These are phyloP conservation scores for Pseudopleuronectes americanus DNA, from an alignment of 2,797 vertebrate genomes.

Conservation along the genomic window DNA sequence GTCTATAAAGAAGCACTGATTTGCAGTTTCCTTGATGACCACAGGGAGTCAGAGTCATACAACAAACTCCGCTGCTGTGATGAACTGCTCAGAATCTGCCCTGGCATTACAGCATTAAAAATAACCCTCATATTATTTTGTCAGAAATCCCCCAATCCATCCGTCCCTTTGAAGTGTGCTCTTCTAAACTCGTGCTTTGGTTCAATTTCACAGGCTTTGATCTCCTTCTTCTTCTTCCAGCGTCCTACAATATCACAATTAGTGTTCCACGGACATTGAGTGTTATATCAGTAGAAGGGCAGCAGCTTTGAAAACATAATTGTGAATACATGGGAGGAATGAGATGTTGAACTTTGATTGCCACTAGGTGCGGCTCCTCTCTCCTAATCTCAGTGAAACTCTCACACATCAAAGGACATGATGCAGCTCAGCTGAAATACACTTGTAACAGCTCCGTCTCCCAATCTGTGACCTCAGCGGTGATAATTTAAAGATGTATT, in stretches of 20 bases:
- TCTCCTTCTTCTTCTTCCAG: conserved; percentile 38
- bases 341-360: conserved; percentile 59
- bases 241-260: conserved; percentile 63
- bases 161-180: conserved; percentile 63
- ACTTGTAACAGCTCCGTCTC: conserved; percentile 30
- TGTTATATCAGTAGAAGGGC: conserved; percentile 39
- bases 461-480: conserved; percentile 47
- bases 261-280: conserved; percentile 47
- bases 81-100: conserved; percentile 22
- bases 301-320: conserved; percentile 60
- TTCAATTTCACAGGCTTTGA: conserved; percentile 67
- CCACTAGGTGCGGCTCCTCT: conserved; percentile 34
- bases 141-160: conserved; percentile 49
- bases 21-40: conserved; percentile 69
- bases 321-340: conserved; percentile 38
- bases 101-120: conserved; percentile 46
- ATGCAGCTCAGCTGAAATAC: conserved; percentile 59
- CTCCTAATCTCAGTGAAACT: conserved; percentile 28
- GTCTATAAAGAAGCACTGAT: conserved; percentile 12
- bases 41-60: conserved; percentile 78
- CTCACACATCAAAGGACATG: conserved; percentile 58
- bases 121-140: conserved; percentile 43
- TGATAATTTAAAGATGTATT: conserved; percentile 34
- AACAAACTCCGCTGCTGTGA: conserved; percentile 51
- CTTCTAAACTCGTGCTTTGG: conserved; percentile 50